Base-by-base conservation (phyloP, 2,113 vertebrate species). In the Onychorhynchus coronatus region DNA sequence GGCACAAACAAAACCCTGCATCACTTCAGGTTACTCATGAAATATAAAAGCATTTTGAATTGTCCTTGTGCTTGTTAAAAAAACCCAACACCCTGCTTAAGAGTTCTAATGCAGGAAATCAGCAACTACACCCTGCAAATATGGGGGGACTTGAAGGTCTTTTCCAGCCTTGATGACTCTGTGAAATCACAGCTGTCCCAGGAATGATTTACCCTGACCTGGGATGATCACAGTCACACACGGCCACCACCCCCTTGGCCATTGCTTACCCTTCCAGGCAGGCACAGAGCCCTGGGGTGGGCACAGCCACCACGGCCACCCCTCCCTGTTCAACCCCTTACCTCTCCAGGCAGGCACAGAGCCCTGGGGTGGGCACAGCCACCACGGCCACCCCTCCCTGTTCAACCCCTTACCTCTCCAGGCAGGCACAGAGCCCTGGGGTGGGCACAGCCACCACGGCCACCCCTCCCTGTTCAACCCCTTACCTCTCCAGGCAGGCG, bases 381-480 rank as follows among this genome's bases (percentile, higher is more conserved):
- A 22, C 46, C 46, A 47, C 5, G 46, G 20, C 47, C 47, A 47
- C 5, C 47, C 99, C 94, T 99, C 99, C 53, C 18, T 11, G 7
- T n/a, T n/a, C n/a, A n/a, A n/a, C n/a, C n/a, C 9, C 95, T 98
- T 97, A 99, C 99, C 99, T 99, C 92, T 99, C 99, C 88, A 99
- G 96, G 35, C 99, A 99, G 6, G 99, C 99, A 91, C 99, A 99
- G 52, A 99, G 98, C 44, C 99, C 99, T 13, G 99, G 23, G 49
- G 49, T 49, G 49, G 25, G 7, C 49, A 14, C 49, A 49, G 7
- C 13, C 49, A 24, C 49, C 23, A 25, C 4, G 13, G 24, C 49
- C 49, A 49, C 13, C 49, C 99, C 94, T 99, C 99, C 55, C 8
- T 12, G 4, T n/a, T n/a, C n/a, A n/a, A n/a, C n/a, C n/a, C 9